These are phyloP conservation scores for Ceratosolen fusciceps DNA, from an alignment of 1,140 invertebrate species.

Conservation along the genomic window DNA sequence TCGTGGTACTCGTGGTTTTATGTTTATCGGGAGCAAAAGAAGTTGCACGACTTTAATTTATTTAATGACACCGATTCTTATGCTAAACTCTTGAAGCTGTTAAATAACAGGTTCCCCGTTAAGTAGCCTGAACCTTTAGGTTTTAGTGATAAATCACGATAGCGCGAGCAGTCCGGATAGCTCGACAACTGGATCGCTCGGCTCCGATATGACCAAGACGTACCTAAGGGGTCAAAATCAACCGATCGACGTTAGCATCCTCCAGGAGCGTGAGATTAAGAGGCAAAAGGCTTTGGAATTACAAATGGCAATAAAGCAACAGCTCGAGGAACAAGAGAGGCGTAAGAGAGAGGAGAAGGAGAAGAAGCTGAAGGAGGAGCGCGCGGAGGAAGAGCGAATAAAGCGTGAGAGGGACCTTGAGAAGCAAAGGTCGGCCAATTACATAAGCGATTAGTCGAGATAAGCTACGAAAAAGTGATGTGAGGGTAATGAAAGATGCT, in stretches of 20 bases:
- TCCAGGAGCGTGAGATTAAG: conserved; percentile 78
- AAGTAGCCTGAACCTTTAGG: conserved; percentile 53
- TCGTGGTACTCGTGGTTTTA: no score
- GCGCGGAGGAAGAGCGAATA: conserved; percentile 78
- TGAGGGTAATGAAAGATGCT: no score
- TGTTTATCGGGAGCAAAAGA: no score
- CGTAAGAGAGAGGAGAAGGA: conserved; percentile 77
- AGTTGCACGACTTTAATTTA: no score
- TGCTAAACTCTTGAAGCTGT: no score
- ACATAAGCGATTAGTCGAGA: neutral
- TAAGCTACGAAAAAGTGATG: no score
- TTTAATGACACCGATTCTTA: no score
- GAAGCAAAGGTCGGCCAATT: conserved; percentile 65
- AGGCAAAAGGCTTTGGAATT: conserved; percentile 80
- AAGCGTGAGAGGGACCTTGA: conserved; percentile 78
- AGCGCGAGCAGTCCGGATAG: conserved; percentile 65
- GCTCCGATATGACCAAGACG: conserved; percentile 71
- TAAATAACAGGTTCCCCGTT: no score
- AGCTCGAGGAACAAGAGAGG: conserved; percentile 80
- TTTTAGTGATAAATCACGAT: conserved; percentile 68
- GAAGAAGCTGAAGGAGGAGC: conserved; percentile 75
- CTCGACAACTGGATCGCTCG: conserved; percentile 61
- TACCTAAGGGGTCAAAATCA: conserved; percentile 81
- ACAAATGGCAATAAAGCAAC: conserved; percentile 80
- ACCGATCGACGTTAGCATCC: conserved; percentile 77